Evolutionary conservation across 2,113 vertebrate species (phyloP), one percentile per base, ranked within the genome.

Genomic region (Chamaetylas fuelleborni): DNA sequence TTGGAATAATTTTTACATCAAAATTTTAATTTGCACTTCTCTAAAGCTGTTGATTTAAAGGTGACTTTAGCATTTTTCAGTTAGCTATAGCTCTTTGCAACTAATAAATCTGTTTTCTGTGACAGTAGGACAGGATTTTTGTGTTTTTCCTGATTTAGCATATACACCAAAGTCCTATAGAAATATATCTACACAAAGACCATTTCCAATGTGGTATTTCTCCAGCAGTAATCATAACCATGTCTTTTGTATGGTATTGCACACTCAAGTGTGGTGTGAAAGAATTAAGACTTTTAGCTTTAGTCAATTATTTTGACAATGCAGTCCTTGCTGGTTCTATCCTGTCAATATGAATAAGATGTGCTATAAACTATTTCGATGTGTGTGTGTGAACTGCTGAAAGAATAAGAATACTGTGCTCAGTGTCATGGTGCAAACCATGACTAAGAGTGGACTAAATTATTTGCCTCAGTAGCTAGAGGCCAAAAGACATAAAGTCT

Each of bases 1-100:
- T 31, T 24, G n/a, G 29, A 88, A 85, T 85, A 69, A 72, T 67
- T 81, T 94, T 93, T 82, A 38, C 71, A 86, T 86, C 61, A 72
- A 48, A 42, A 65, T 61, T 65, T 82, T 82, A 82, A 82, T 88
- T 95, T 82, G 56, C 24, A 40, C 26, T 56, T 86, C 36, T 88
- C n/a, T 74, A 65, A 76, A 85, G 62, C 28, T 85, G 61, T 57
- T 72, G 71, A 92, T 85, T 85, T 89, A 86, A 86, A 85, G 31
- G 36, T 73, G 58, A 65, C 14, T 88, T 72, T 38, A 82, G 23
- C 42, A 77, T 72, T 86, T 40, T 33, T 82, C 6, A 1, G 31
- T 65, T 62, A 89, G n/a, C 36, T 60, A 10, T 43, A 64, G n/a
- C 19, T 69, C 58, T 90, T 93, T n/a, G 19, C 15, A 90, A 94